Percentiles rank a stretch among this genome's conserved stretches.
phyloP scores from a whole-genome alignment of 53 echinoderm and acorn worm species.

The Apostichopus leukothele region DNA sequence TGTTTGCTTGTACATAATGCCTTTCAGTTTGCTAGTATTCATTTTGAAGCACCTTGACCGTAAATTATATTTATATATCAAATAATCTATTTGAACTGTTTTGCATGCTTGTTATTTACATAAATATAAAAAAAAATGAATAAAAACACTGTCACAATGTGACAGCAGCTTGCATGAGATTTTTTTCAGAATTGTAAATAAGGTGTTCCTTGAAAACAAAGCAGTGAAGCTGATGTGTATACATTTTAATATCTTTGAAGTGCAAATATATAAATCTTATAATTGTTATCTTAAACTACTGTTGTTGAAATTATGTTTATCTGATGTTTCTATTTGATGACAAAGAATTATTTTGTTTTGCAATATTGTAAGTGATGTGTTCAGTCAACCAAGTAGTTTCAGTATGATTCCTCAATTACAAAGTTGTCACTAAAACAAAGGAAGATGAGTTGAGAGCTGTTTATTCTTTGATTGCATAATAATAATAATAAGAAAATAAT shows the following conservation, averaged over 20 bases:
- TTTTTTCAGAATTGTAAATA: slow-evolving; percentile 12
- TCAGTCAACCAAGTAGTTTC: neutral
- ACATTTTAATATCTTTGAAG: slow-evolving; percentile 37
- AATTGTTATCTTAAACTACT: slow-evolving; percentile 30
- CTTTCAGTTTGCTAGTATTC: too few species aligned
- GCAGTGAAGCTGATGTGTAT: neutral
- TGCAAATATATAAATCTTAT: slow-evolving; percentile 27
- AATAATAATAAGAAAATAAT: too few species aligned
- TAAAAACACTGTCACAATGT: neutral
- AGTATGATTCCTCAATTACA: too few species aligned
- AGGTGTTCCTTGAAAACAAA: neutral
- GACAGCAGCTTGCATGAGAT: neutral
- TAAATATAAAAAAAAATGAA: too few species aligned
- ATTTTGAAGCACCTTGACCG: too few species aligned
- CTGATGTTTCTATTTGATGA: neutral
- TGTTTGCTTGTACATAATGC: too few species aligned
- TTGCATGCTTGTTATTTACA: neutral
- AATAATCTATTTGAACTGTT: neutral
- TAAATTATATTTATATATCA: neutral
- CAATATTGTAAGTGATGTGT: slow-evolving; percentile 40
- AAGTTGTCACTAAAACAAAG: too few species aligned
- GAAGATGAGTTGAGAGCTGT: too few species aligned
- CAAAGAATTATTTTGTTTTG: slow-evolving; percentile 25
- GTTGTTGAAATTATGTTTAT: slow-evolving; percentile 36
- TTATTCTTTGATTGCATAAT: too few species aligned